Conservation (phyloP, 2,888 invertebrate species). For the Leptinotarsa tumamoca region DNA sequence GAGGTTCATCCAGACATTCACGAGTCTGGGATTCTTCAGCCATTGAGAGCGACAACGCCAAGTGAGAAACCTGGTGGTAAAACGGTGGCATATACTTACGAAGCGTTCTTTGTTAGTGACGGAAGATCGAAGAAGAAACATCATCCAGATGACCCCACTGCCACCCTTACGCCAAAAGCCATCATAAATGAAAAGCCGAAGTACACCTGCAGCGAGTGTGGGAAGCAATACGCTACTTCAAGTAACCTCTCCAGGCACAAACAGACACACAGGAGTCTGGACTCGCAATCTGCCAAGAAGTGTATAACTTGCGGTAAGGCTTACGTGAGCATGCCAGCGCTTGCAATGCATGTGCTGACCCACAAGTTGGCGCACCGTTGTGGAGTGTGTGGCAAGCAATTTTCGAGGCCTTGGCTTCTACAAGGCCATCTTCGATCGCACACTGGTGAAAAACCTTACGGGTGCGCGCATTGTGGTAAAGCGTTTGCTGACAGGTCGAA, state of each 20-base stretch:
- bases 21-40: constrained; percentile 43
- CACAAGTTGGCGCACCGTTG: constrained; percentile 94
- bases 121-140: constrained; percentile 79
- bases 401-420: constrained; percentile 95
- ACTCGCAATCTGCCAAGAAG: constrained; percentile 92
- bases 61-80: constrained; percentile 67
- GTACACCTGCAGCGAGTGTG: constrained; percentile 90
- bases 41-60: constrained; percentile 33
- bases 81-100: constrained; percentile 90
- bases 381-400: constrained; percentile 92
- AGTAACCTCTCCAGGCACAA: constrained; percentile 90
- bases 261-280: constrained; percentile 91
- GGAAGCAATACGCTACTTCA: constrained; percentile 91
- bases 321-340: constrained; percentile 97
- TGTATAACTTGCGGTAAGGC: constrained; percentile 96
- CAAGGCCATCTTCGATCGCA: constrained; percentile 90
- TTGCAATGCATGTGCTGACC: constrained; percentile 92
- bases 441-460: constrained; percentile 94
- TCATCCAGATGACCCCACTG: constrained; percentile 51
- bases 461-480: constrained; percentile 94
- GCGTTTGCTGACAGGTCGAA: constrained; percentile 95
- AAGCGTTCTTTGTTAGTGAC: constrained; percentile 91
- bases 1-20: constrained; percentile 46
- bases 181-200: constrained; percentile 61
- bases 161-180: constrained; percentile 50